Base-by-base conservation (phyloP, 2,888 invertebrate species). In the Apodemia duryi region DNA sequence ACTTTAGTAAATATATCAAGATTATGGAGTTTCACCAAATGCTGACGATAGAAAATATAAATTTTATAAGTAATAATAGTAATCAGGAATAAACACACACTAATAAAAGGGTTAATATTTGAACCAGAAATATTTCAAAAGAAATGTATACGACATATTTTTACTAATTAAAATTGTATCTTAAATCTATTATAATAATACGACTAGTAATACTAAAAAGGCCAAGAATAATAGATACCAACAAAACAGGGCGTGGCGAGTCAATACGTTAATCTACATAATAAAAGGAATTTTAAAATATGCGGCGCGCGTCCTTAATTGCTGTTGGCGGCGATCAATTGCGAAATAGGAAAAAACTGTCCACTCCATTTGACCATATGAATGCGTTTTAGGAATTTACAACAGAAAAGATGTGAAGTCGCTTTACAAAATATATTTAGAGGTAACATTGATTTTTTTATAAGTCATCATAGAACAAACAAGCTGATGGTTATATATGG, bases 221-320 rank as follows among this genome's bases (percentile, higher is more conserved):
- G 6, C 11, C 29, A 63, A 32, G 46, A 29, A 13, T 63, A 5
- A 38, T 65, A 52, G 61, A 61, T 72, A 73, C 72, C 74, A 72
- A 73, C 69, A 67, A 72, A 75, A 72, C 70, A 71, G 71, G 73
- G 75, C 70, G 68, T 70, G 71, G 70, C 70, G 78, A 85, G 86
- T 88, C 89, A 88, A 88, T 87, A 86, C 84, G 86, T 80, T 85
- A 84, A 90, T 91, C 81, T 90, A 83, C 91, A 91, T 91, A 84
- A 89, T 85, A 88, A 90, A 84, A 84, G 86, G 77, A 83, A 84
- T 81, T 80, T 86, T 86, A 81, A 88, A 89, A 87, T 87, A 86
- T 86, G 84, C 84, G 83, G 77, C 81, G 75, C 75, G 73, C 73
- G 80, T 81, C 82, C 80, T 88, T 90, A 88, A 90, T 89, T 89